These are phyloP conservation scores for Pseudococcus jackbeardsleyi DNA, from an alignment of 2,888 invertebrate species.

Conservation along the genomic window DNA sequence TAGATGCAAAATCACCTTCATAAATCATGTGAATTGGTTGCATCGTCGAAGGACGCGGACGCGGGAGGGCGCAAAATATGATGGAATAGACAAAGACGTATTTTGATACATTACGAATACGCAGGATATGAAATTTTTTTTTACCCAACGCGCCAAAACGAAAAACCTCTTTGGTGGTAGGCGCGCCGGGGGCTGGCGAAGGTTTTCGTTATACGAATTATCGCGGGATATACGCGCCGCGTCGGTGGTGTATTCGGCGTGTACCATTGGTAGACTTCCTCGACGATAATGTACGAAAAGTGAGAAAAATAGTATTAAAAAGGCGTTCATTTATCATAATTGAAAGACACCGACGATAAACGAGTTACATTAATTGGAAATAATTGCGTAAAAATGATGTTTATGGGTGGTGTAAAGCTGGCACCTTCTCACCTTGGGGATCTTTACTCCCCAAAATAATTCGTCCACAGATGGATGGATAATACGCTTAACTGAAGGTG, in stretches of 20 bases:
- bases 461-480: no score
- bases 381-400: background rate
- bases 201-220: slow-evolving; percentile 40
- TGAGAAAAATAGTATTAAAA: background rate
- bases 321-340: slow-evolving; percentile 2
- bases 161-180: slow-evolving; percentile 5
- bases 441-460: no score
- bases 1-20: slow-evolving; percentile 58
- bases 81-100: slow-evolving; percentile 56
- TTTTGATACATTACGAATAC: slow-evolving; percentile 56
- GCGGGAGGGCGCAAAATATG: slow-evolving; percentile 12
- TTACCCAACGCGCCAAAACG: background rate
- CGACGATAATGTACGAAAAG: background rate
- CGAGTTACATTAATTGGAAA: background rate
- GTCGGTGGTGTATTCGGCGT: background rate
- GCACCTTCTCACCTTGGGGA: no score
- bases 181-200: background rate
- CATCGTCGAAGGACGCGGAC: slow-evolving; percentile 18
- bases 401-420: no score
- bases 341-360: background rate
- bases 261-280: background rate
- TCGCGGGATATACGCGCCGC: background rate
- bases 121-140: slow-evolving; percentile 54
- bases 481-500: no score
- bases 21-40: slow-evolving; percentile 60